Evolutionary conservation across 2,888 invertebrate species (phyloP).

Genomic region (Bellardia pandia): DNA sequence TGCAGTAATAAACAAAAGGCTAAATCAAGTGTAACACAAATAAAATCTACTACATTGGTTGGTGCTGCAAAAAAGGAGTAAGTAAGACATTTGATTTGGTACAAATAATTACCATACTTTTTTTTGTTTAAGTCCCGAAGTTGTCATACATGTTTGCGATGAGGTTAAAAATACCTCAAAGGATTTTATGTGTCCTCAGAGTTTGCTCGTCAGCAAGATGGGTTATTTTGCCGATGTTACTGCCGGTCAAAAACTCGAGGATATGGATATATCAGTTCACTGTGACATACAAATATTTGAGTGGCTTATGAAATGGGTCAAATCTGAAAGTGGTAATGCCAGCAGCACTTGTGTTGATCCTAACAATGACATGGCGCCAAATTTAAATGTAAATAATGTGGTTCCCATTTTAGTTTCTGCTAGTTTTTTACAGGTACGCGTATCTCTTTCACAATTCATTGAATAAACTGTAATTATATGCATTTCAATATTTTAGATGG

Average conservation of each 20-base stretch:
- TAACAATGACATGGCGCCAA: constrained; percentile 83
- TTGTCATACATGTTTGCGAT: constrained; percentile 97
- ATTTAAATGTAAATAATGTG: constrained; percentile 92
- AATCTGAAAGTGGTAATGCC: constrained; percentile 84
- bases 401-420: constrained; percentile 97
- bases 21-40: constrained; percentile 34
- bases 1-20: constrained; percentile 8
- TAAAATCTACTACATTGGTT: constrained; percentile 66
- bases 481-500: constrained; percentile 88
- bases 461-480: not conserved
- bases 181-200: constrained; percentile 95
- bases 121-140: constrained; percentile 87
- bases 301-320: constrained; percentile 98
- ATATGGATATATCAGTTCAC: constrained; percentile 98
- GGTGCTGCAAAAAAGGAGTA: constrained; percentile 77
- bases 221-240: constrained; percentile 97
- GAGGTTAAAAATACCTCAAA: constrained; percentile 95
- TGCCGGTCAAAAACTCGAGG: constrained; percentile 91
- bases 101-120: constrained; percentile 10
- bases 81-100: constrained; percentile 42
- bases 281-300: constrained; percentile 98
- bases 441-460: not conserved
- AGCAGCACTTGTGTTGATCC: constrained; percentile 14
- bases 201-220: constrained; percentile 94
- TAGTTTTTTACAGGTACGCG: constrained; percentile 90